Percentiles rank a stretch among this genome's conserved stretches.
phyloP scores from a whole-genome alignment of 2,113 vertebrate genomes.

The Passer domesticus region DNA sequence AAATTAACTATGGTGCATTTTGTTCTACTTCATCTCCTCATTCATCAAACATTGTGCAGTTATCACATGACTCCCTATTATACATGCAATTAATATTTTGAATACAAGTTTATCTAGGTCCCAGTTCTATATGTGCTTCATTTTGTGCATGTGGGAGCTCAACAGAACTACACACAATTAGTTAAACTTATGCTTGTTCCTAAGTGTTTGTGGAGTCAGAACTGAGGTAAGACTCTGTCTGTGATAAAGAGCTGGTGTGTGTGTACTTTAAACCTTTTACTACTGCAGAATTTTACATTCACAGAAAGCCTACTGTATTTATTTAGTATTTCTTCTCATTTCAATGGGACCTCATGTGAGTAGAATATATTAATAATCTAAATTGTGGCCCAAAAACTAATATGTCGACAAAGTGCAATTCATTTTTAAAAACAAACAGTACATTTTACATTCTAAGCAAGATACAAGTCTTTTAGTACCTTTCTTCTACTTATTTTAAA shows the following conservation, averaged over 20 bases:
- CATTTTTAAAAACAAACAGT: neutral
- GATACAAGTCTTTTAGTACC: neutral
- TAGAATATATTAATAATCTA: neutral
- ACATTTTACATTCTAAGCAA: neutral
- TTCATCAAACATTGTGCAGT: neutral
- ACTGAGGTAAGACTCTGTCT: neutral
- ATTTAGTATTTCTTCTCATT: neutral
- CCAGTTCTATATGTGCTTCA: neutral
- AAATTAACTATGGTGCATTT: neutral
- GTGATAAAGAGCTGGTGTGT: neutral
- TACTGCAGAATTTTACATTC: neutral
- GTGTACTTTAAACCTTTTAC: constrained; percentile 10
- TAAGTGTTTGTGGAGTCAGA: neutral
- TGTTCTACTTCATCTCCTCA: neutral
- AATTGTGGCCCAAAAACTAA: neutral
- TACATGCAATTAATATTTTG: neutral
- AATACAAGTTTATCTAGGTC: neutral
- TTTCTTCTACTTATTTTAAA: neutral
- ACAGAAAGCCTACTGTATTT: neutral
- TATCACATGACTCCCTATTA: neutral
- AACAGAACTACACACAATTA: neutral
- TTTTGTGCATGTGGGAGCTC: neutral
- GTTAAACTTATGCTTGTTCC: neutral
- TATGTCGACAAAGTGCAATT: neutral
- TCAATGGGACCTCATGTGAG: neutral